Evolutionary conservation across 2,113 vertebrate species (phyloP).

Genomic region (western clawed frog (Xenopus tropicalis)): UCB_Xtro_10.0 CM004448.2:14863501-14864000

Average conservation of each 20-base stretch:
- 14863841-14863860: not conserved
- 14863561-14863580: too few relatives aligned
- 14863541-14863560: too few relatives aligned
- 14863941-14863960: not conserved
- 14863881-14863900: not conserved
- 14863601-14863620: too few relatives aligned
- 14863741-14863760: not conserved
- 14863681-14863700: not conserved
- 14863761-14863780: not conserved
- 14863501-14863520: too few relatives aligned
- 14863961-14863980: not conserved
- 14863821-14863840: not conserved
- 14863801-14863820: not conserved
- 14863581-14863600: too few relatives aligned
- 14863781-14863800: not conserved
- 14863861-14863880: not conserved
- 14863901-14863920: not conserved
- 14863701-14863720: conserved; percentile 14
- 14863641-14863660: too few relatives aligned
- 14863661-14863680: too few relatives aligned
- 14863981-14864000: not conserved
- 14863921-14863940: not conserved
- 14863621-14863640: too few relatives aligned
- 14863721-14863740: conserved; percentile 15
- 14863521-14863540: too few relatives aligned